These are phyloP conservation scores for Hoplias malabaricus DNA, from an alignment of 2,113 vertebrate species.

Conservation along the genomic window DNA sequence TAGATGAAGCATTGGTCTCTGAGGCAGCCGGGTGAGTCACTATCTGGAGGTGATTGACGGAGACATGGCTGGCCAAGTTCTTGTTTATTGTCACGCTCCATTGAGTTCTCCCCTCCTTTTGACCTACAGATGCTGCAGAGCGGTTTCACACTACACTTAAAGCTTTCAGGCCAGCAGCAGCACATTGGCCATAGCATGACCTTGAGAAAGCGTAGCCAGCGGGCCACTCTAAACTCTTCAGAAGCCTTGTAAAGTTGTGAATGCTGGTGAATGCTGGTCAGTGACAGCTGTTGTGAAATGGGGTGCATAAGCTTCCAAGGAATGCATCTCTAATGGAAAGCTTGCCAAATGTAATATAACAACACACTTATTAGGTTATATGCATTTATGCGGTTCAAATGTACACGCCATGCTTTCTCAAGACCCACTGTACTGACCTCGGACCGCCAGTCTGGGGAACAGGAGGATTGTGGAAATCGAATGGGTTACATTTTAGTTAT, in stretches of 20 bases:
- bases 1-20: neutral
- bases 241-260: conserved; percentile 10
- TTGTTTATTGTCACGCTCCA: conserved; percentile 44
- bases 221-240: conserved; percentile 5
- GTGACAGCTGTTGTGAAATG: neutral
- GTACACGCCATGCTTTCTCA: neutral
- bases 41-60: conserved; percentile 40
- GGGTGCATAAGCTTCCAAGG: neutral
- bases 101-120: conserved; percentile 29
- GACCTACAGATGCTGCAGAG: conserved; percentile 28
- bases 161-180: conserved; percentile 34
- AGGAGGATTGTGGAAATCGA: neutral
- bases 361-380: neutral
- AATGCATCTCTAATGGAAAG: neutral
- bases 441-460: neutral
- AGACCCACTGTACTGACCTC: neutral
- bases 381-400: conserved; percentile 9
- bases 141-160: conserved; percentile 33
- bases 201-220: conserved; percentile 19
- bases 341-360: neutral
- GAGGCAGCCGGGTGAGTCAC: conserved; percentile 14
- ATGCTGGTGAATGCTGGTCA: neutral
- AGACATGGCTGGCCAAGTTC: conserved; percentile 40
- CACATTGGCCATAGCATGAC: conserved; percentile 10
- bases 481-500: neutral